These are phyloP conservation scores for Heterodera schachtii DNA, from an alignment of 1,140 invertebrate species.

Conservation along the genomic window DNA sequence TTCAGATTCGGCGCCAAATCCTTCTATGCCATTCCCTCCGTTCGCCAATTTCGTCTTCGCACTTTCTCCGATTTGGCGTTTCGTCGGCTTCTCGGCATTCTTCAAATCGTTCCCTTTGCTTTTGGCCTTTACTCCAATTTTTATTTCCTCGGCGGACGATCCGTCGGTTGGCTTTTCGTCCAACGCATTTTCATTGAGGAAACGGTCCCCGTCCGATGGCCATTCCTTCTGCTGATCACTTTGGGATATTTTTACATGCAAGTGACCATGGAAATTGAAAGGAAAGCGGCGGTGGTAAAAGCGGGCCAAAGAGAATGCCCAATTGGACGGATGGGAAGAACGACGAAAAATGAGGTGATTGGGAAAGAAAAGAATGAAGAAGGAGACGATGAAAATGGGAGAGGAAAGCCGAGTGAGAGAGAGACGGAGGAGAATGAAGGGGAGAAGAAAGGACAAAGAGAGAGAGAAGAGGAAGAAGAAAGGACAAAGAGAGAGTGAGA, in stretches of 20 bases:
- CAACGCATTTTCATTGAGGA: conserved; percentile 64
- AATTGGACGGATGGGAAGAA: background rate
- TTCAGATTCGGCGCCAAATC: conserved; percentile 50
- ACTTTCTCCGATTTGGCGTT: conserved; percentile 56
- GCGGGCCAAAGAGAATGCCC: background rate
- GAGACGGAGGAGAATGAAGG: background rate
- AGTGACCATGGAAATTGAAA: conserved; percentile 39
- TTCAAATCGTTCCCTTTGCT: conserved; percentile 64
- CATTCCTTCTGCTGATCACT: conserved; percentile 60
- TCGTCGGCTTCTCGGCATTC: conserved; percentile 54
- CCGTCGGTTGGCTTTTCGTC: conserved; percentile 62
- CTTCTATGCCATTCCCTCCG: conserved; percentile 52
- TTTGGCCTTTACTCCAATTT: conserved; percentile 65
- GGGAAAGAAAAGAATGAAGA: conserved; percentile 13
- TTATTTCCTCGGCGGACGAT: conserved; percentile 62
- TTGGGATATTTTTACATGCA: conserved; percentile 64
- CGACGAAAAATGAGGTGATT: background rate
- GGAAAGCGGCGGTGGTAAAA: background rate
- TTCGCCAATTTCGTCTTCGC: conserved; percentile 49
- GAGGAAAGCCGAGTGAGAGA: background rate
- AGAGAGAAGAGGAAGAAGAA: too few relatives aligned
- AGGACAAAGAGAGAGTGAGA: too few relatives aligned
- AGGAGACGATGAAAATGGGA: background rate
- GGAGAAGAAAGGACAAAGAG: background rate
- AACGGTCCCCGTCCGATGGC: conserved; percentile 61